Conservation (phyloP, 2,797 vertebrate genomes). For the Parotocinclus haroldoi region DNA sequence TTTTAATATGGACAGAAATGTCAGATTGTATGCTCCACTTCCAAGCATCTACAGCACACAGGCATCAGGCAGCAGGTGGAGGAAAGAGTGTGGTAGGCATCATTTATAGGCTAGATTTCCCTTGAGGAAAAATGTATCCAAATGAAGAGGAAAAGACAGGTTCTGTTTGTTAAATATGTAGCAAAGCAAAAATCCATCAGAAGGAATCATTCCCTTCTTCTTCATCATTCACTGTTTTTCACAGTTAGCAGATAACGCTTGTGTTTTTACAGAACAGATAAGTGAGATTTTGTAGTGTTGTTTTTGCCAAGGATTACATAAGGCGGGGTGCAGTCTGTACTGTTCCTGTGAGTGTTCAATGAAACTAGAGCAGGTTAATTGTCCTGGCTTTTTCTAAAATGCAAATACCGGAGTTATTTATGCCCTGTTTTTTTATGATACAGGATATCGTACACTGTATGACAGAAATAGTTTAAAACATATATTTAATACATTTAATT, state of each 20-base stretch:
- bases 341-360: constrained; percentile 15
- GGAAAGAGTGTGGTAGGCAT: not conserved
- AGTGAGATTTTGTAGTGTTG: constrained; percentile 29
- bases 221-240: constrained; percentile 19
- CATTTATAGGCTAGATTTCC: constrained; percentile 9
- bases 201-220: constrained; percentile 19
- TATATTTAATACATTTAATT: too few relatives aligned
- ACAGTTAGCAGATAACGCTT: constrained; percentile 13
- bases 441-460: too few relatives aligned
- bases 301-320: constrained; percentile 35
- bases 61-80: not conserved
- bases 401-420: too few relatives aligned
- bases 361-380: too few relatives aligned
- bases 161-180: constrained; percentile 18
- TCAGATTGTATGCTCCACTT: too few relatives aligned
- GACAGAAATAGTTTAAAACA: too few relatives aligned
- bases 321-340: constrained; percentile 17
- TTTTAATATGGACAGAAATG: too few relatives aligned
- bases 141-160: constrained; percentile 3
- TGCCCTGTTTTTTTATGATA: too few relatives aligned
- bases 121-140: constrained; percentile 2
- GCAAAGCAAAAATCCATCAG: constrained; percentile 18
- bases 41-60: too few relatives aligned
- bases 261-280: constrained; percentile 25
- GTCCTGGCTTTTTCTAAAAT: too few relatives aligned